Evolutionary conservation across 2,797 vertebrate genomes (phyloP).

Genomic region (Euthynnus affinis): DNA sequence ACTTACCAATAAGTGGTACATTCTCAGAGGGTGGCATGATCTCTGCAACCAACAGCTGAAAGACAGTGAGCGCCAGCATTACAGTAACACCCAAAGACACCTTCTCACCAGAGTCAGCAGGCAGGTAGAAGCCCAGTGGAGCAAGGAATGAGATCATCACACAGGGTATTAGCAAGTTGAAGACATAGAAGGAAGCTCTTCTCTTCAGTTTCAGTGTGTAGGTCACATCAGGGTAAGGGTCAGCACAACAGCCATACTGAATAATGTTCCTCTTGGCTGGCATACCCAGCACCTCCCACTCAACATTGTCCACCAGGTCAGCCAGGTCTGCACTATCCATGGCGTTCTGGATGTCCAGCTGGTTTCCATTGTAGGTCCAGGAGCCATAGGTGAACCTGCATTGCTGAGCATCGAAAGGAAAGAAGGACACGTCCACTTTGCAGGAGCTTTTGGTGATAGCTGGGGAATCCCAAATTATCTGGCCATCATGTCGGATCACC

Average conservation of each 20-base stretch:
- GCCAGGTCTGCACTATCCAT: constrained; percentile 87
- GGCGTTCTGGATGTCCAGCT: constrained; percentile 89
- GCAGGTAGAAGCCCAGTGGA: constrained; percentile 94
- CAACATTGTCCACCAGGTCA: constrained; percentile 93
- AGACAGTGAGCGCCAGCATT: constrained; percentile 94
- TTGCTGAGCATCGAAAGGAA: constrained; percentile 93
- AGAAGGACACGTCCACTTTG: constrained; percentile 94
- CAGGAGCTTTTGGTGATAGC: constrained; percentile 96
- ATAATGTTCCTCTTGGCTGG: constrained; percentile 88
- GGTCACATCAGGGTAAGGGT: constrained; percentile 94
- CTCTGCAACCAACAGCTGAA: constrained; percentile 95
- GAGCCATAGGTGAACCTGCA: constrained; percentile 94
- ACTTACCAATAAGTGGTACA: constrained; percentile 94
- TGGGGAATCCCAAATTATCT: constrained; percentile 92
- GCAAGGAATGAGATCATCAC: constrained; percentile 95
- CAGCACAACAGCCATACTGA: constrained; percentile 93
- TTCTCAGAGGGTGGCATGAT: constrained; percentile 96
- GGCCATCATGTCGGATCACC: constrained; percentile 90
- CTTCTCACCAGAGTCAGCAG: constrained; percentile 94
- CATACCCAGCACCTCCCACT: constrained; percentile 95
- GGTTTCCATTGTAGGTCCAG: constrained; percentile 95
- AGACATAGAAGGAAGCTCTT: constrained; percentile 93
- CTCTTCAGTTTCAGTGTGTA: constrained; percentile 92
- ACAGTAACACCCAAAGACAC: constrained; percentile 94
- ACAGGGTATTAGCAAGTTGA: constrained; percentile 94